These are phyloP conservation scores for Actinemys pallida DNA, from an alignment of 2,113 vertebrate genomes.

Conservation along the genomic window DNA sequence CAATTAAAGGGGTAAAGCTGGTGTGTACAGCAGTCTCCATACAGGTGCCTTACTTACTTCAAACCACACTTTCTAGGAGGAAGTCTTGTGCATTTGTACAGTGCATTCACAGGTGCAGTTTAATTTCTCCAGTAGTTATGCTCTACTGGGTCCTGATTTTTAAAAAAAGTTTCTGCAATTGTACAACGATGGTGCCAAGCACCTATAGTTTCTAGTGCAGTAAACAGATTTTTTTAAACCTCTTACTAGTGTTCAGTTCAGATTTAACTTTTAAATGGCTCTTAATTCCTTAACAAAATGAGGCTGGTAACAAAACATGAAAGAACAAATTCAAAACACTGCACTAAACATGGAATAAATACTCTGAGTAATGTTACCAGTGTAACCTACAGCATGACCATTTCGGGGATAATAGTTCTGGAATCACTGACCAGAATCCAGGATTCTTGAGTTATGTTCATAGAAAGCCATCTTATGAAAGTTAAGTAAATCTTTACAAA, in stretches of 20 bases:
- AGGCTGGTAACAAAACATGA: slow-evolving; percentile 69
- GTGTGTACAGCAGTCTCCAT: slow-evolving; percentile 76
- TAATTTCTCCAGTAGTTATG: neutral
- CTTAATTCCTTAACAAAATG: slow-evolving; percentile 68
- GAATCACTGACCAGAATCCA: slow-evolving; percentile 27
- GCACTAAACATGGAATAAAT: slow-evolving; percentile 73
- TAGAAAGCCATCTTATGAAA: slow-evolving; percentile 64
- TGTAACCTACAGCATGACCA: slow-evolving; percentile 40
- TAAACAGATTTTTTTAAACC: slow-evolving; percentile 55
- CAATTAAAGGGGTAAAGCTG: slow-evolving; percentile 80
- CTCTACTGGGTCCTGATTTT: slow-evolving; percentile 34
- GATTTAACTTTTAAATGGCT: slow-evolving; percentile 68
- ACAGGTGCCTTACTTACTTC: slow-evolving; percentile 68
- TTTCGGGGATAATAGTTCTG: neutral
- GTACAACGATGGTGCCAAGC: slow-evolving; percentile 46
- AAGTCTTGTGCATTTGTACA: slow-evolving; percentile 35
- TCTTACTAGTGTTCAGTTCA: slow-evolving; percentile 67
- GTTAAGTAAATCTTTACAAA: slow-evolving; percentile 64
- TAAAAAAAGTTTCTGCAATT: slow-evolving; percentile 38
- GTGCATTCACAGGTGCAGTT: slow-evolving; percentile 57
- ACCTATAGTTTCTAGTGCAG: slow-evolving; percentile 66
- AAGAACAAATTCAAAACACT: slow-evolving; percentile 67
- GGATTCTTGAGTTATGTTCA: slow-evolving; percentile 31
- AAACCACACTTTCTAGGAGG: slow-evolving; percentile 57
- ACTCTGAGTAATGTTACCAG: slow-evolving; percentile 55